Evolutionary conservation across 2,888 invertebrate genomes (phyloP), one percentile per base, ranked within the genome.

Genomic region (Ceramica pisi): DNA sequence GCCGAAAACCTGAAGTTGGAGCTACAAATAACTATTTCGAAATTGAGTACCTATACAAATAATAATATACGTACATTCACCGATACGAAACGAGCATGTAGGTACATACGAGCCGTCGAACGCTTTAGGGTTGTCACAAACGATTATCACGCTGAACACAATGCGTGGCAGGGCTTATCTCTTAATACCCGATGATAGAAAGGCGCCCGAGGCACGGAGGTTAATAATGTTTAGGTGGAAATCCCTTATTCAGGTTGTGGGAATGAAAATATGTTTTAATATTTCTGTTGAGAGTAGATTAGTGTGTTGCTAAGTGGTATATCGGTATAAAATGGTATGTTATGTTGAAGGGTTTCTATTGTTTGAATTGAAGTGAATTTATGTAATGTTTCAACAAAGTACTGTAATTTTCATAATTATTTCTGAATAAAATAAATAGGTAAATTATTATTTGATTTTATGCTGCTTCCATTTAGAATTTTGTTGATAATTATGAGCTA

Each of bases 151-250:
- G 82, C 77, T 78, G 74, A 83, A 83, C 82, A 69, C 71, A 84
- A 82, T 80, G 80, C 77, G 79, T 81, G 78, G 82, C 77, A 76
- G 75, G 76, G 80, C 83, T 89, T 86, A 90, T 89, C 89, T 89
- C 86, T 75, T 90, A 90, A 90, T 89, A 74, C 90, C 77, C 76
- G 86, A 84, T 90, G 88, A 90, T 89, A 84, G 88, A 88, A 86
- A 80, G 83, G 82, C 84, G 81, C 81, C 70, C 59, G 59, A 73
- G 69, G 69, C 75, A 73, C 74, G 66, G 59, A 64, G 77, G 74
- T 80, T 82, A 85, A 84, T 87, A 87, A 87, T 80, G 77, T 84
- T 85, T 86, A 81, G 76, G 80, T 80, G 75, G 65, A 60, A 60
- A 73, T 70, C 78, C 71, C 66, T 74, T 80, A 80, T 72, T 81